Percentiles rank a stretch among this genome's conserved stretches.
Evolutionary conservation across 1,140 invertebrate species (phyloP).

Genomic region (Zaprionus taronus): DNA sequence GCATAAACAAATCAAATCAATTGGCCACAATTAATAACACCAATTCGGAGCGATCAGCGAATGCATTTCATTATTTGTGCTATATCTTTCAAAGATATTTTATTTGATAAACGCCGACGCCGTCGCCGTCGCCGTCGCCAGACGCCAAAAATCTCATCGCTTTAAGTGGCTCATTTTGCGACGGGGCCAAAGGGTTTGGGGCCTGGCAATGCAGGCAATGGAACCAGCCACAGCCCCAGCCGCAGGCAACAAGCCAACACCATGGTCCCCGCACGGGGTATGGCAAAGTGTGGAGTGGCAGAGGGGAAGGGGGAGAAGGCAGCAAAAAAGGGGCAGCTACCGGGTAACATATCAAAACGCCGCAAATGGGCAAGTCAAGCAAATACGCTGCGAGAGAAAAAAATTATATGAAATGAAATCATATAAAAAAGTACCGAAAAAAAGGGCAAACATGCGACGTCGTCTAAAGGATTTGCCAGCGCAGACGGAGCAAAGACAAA

Average conservation of each 20-base stretch:
- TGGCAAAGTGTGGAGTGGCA: not conserved
- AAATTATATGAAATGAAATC: slow-evolving; percentile 76
- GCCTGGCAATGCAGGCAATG: slow-evolving; percentile 15
- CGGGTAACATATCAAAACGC: slow-evolving; percentile 80
- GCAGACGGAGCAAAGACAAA: slow-evolving; percentile 74
- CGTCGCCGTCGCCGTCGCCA: slow-evolving; percentile 59
- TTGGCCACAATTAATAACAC: slow-evolving; percentile 77
- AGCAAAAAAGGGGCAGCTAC: slow-evolving; percentile 54
- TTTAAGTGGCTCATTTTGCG: slow-evolving; percentile 77
- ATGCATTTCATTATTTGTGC: slow-evolving; percentile 81
- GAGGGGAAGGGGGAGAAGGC: slow-evolving; percentile 15
- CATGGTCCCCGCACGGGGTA: slow-evolving; percentile 22
- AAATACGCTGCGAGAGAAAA: slow-evolving; percentile 36
- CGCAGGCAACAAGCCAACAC: slow-evolving; percentile 67
- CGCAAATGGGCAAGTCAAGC: slow-evolving; percentile 72
- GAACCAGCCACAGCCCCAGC: slow-evolving; percentile 45
- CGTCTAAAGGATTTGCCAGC: slow-evolving; percentile 76
- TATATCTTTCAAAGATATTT: slow-evolving; percentile 79
- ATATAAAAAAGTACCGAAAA: slow-evolving; percentile 65
- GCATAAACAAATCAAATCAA: slow-evolving; percentile 72
- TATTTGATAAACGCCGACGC: slow-evolving; percentile 76
- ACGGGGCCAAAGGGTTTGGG: slow-evolving; percentile 34
- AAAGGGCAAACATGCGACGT: slow-evolving; percentile 65
- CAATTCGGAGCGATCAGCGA: slow-evolving; percentile 57
- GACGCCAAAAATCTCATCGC: slow-evolving; percentile 81